A percentile compares a stretch with the other conserved stretches of the same genome.
Conservation (phyloP, 2,797 vertebrate genomes). For the Silurus lanzhouensis region DNA sequence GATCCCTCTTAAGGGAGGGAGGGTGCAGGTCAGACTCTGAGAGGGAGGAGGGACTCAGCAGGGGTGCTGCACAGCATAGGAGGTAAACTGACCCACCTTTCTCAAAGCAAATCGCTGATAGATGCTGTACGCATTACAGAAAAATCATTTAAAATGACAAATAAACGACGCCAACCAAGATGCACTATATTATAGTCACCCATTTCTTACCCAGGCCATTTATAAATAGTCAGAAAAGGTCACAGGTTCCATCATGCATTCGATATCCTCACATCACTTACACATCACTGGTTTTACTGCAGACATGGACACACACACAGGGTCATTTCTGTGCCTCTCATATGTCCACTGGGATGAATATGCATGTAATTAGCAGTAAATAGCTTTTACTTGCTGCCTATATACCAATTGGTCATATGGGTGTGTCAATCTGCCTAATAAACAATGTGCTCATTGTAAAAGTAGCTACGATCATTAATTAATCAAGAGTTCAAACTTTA, state of each 20-base stretch:
- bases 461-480: constrained; percentile 23
- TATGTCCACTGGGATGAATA: neutral
- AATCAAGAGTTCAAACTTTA: constrained; percentile 11
- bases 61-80: constrained; percentile 56
- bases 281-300: constrained; percentile 34
- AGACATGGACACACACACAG: neutral
- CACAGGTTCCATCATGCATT: constrained; percentile 36
- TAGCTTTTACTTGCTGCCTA: neutral
- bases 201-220: neutral
- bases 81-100: constrained; percentile 50
- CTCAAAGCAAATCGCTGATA: constrained; percentile 35
- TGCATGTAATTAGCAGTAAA: neutral
- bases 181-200: neutral
- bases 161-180: neutral
- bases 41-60: constrained; percentile 44
- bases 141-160: neutral
- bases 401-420: neutral
- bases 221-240: constrained; percentile 40
- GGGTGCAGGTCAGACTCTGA: constrained; percentile 46
- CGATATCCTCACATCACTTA: neutral
- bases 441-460: constrained; percentile 11
- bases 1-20: constrained; percentile 69
- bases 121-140: neutral
- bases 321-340: neutral
- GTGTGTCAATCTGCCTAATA: neutral